A percentile compares a stretch with the other conserved stretches of the same genome.
phyloP scores from a whole-genome alignment of 2,797 vertebrate species.

The Anomalospiza imberbis region DNA sequence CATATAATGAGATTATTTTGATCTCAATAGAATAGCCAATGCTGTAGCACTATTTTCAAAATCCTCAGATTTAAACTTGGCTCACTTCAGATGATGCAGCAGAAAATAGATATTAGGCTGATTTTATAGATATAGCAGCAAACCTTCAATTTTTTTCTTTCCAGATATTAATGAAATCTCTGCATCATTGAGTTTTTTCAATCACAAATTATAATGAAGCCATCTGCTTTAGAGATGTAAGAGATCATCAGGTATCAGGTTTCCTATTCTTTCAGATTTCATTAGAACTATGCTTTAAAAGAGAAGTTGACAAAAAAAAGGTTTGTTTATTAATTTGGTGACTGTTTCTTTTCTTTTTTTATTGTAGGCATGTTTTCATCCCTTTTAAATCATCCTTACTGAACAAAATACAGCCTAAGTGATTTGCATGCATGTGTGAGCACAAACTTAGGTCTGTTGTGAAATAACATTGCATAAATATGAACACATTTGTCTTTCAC shows the following conservation, averaged over 20 bases:
- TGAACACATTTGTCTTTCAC: neutral
- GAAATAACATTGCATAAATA: neutral
- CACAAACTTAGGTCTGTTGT: neutral
- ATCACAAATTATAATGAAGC: neutral
- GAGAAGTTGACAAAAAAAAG: neutral
- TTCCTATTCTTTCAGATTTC: neutral
- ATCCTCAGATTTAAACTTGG: conserved; percentile 24
- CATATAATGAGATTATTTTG: conserved; percentile 61
- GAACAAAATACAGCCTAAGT: neutral
- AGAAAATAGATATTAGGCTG: conserved; percentile 58
- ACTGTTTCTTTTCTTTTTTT: neutral
- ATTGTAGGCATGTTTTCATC: neutral
- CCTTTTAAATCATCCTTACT: neutral
- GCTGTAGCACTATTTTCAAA: conserved; percentile 39
- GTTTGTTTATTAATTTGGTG: neutral
- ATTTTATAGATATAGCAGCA: conserved; percentile 6
- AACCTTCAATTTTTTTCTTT: conserved; percentile 40
- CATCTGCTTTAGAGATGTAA: conserved; percentile 9
- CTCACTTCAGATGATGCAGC: conserved; percentile 49
- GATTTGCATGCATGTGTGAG: neutral
- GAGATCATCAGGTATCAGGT: neutral
- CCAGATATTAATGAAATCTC: conserved; percentile 32
- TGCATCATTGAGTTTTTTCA: neutral
- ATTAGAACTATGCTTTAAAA: neutral
- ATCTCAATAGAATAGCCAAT: conserved; percentile 29